These are phyloP conservation scores for Meriones psammophilus DNA, from an alignment of 2,797 vertebrate species.

Conservation along the genomic window DNA sequence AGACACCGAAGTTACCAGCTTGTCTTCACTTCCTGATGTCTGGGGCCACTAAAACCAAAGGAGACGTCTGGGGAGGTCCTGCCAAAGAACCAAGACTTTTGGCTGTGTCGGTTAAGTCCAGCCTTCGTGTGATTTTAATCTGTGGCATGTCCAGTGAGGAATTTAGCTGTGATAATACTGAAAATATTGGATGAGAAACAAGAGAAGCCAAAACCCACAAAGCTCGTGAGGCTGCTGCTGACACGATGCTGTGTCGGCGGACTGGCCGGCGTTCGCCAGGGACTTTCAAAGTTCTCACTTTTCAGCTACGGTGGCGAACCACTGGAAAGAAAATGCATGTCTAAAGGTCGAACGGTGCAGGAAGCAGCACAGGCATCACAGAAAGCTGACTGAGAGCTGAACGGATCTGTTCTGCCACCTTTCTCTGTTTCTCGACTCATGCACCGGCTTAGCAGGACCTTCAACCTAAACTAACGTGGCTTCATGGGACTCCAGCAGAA, in stretches of 20 bases:
- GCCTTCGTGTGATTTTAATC: conserved; percentile 81
- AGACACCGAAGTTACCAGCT: not conserved
- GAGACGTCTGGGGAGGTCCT: conserved; percentile 74
- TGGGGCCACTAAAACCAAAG: conserved; percentile 28
- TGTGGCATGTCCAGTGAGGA: conserved; percentile 77
- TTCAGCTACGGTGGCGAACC: conserved; percentile 2
- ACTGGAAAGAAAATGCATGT: conserved; percentile 37
- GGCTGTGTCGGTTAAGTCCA: conserved; percentile 78
- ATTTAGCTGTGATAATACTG: conserved; percentile 84
- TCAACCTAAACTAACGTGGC: conserved; percentile 54
- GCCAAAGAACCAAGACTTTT: conserved; percentile 69
- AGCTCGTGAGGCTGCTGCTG: conserved; percentile 3
- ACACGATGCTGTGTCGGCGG: conserved; percentile 34
- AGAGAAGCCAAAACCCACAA: conserved; percentile 49
- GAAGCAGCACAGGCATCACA: not conserved
- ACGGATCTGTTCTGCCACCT: not conserved
- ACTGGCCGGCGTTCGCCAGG: not conserved
- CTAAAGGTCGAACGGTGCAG: not conserved
- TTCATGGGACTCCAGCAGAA: conserved; percentile 27
- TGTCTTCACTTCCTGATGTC: conserved; percentile 25
- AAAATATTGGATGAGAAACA: conserved; percentile 82
- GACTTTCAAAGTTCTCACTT: not conserved
- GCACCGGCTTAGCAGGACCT: not conserved
- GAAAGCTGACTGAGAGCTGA: conserved; percentile 12
- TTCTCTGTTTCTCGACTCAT: not conserved